These are phyloP conservation scores for Podotricha telesiphe DNA, from an alignment of 2,888 invertebrate genomes.

Conservation along the genomic window DNA sequence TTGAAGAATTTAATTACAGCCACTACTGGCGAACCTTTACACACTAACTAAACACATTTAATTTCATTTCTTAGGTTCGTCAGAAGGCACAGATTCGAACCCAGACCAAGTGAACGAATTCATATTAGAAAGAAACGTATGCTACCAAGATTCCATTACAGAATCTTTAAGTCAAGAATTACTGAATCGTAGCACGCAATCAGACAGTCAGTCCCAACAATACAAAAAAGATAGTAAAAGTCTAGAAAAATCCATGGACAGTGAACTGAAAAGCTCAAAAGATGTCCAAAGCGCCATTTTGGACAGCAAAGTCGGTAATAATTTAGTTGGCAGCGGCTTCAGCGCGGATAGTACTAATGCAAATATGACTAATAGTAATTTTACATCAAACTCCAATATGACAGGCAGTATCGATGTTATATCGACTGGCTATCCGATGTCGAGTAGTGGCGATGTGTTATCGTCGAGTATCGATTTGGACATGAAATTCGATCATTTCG, in stretches of 20 bases:
- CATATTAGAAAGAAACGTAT: slow-evolving; percentile 76
- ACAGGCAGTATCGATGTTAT: slow-evolving; percentile 70
- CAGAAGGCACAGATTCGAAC: slow-evolving; percentile 71
- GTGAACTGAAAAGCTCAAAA: slow-evolving; percentile 74
- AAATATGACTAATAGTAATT: slow-evolving; percentile 75
- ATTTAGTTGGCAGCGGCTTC: slow-evolving; percentile 66
- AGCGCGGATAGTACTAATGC: slow-evolving; percentile 71
- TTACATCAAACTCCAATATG: slow-evolving; percentile 76
- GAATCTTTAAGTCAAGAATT: slow-evolving; percentile 76
- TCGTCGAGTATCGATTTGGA: slow-evolving; percentile 80
- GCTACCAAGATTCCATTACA: slow-evolving; percentile 78
- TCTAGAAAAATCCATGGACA: slow-evolving; percentile 65
- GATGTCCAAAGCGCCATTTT: slow-evolving; percentile 70
- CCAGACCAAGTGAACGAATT: slow-evolving; percentile 77
- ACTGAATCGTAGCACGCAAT: slow-evolving; percentile 60
- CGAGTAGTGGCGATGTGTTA: slow-evolving; percentile 68
- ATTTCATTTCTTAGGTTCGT: slow-evolving; percentile 60
- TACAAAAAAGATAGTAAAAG: slow-evolving; percentile 69
- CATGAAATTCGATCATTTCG: slow-evolving; percentile 86
- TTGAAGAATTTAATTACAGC: no score
- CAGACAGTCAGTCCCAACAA: slow-evolving; percentile 63
- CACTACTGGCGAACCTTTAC: no score
- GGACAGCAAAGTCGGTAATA: slow-evolving; percentile 66
- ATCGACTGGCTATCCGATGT: slow-evolving; percentile 74
- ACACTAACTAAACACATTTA: no score